Evolutionary conservation across 2,888 invertebrate genomes (phyloP).

Genomic region (Lasioglossum pauxillum): DNA sequence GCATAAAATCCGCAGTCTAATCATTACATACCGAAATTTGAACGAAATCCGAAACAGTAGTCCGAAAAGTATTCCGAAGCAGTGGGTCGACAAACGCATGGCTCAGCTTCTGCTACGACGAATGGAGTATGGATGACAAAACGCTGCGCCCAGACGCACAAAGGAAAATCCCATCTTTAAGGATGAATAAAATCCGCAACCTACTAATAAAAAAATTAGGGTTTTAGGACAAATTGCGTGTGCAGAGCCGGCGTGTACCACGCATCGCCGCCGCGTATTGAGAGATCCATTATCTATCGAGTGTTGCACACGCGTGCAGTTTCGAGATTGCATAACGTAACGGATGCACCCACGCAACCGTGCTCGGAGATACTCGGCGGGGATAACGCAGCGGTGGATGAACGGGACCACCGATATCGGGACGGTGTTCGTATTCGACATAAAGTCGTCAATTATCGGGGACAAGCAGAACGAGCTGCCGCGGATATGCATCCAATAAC

Average conservation of each 20-base stretch:
- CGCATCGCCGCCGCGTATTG: slow-evolving; percentile 14
- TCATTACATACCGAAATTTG: too few relatives aligned
- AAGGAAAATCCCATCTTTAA: too few relatives aligned
- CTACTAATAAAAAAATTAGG: background rate
- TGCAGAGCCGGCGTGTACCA: background rate
- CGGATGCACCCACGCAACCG: slow-evolving; percentile 56
- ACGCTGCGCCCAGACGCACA: too few relatives aligned
- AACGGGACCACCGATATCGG: slow-evolving; percentile 62
- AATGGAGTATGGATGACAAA: too few relatives aligned
- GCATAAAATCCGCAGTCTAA: too few relatives aligned
- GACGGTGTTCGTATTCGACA: slow-evolving; percentile 39
- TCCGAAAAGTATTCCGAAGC: too few relatives aligned
- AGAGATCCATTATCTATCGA: slow-evolving; percentile 48
- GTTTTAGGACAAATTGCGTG: slow-evolving; percentile 2
- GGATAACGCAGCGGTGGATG: slow-evolving; percentile 51
- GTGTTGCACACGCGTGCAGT: slow-evolving; percentile 27
- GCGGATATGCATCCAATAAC: slow-evolving; percentile 44
- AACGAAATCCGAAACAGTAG: too few relatives aligned
- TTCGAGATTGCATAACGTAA: slow-evolving; percentile 53
- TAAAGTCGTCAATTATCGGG: slow-evolving; percentile 56
- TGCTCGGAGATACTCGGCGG: slow-evolving; percentile 28
- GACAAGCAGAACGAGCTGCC: slow-evolving; percentile 40
- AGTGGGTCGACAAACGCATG: too few relatives aligned
- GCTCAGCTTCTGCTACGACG: too few relatives aligned
- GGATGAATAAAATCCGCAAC: background rate